These are phyloP conservation scores for Marmota monax DNA, from an alignment of 2,113 vertebrate genomes.

Conservation along the genomic window DNA sequence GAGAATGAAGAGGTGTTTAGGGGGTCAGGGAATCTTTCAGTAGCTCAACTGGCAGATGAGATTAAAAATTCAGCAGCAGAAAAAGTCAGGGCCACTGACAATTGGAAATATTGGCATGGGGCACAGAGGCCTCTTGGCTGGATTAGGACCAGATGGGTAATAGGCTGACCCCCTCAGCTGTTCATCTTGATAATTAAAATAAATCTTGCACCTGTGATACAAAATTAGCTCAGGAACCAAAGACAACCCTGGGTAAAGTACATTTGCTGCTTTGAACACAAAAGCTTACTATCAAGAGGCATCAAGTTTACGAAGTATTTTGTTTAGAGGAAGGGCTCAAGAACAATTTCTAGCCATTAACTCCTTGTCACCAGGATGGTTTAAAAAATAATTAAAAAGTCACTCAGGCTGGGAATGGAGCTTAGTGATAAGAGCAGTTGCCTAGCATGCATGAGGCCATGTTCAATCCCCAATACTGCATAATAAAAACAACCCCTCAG, in stretches of 20 bases:
- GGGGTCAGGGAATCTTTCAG: not conserved
- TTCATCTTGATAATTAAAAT: slow-evolving; percentile 74
- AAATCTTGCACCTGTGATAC: slow-evolving; percentile 83
- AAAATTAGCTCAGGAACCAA: slow-evolving; percentile 74
- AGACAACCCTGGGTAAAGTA: slow-evolving; percentile 6
- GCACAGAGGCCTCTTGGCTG: slow-evolving; percentile 15
- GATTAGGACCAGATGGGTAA: slow-evolving; percentile 72
- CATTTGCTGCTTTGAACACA: slow-evolving; percentile 76
- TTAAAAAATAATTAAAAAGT: slow-evolving; percentile 30
- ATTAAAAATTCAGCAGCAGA: slow-evolving; percentile 76
- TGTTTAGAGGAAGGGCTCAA: slow-evolving; percentile 21
- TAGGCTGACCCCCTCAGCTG: slow-evolving; percentile 82
- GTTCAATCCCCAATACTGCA: not conserved
- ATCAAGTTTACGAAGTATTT: slow-evolving; percentile 51
- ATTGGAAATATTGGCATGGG: slow-evolving; percentile 26
- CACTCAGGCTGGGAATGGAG: not conserved
- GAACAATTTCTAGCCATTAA: slow-evolving; percentile 59
- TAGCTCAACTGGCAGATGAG: slow-evolving; percentile 53
- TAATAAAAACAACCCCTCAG: not conserved
- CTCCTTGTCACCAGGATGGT: slow-evolving; percentile 57
- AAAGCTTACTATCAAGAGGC: slow-evolving; percentile 70
- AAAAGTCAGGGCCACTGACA: slow-evolving; percentile 72
- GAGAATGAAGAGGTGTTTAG: not conserved
- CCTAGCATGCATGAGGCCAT: not conserved
- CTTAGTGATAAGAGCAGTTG: not conserved